Evolutionary conservation across 2,797 vertebrate species (phyloP), one percentile per base, ranked within the genome.

Genomic region (Moxostoma hubbsi): DNA sequence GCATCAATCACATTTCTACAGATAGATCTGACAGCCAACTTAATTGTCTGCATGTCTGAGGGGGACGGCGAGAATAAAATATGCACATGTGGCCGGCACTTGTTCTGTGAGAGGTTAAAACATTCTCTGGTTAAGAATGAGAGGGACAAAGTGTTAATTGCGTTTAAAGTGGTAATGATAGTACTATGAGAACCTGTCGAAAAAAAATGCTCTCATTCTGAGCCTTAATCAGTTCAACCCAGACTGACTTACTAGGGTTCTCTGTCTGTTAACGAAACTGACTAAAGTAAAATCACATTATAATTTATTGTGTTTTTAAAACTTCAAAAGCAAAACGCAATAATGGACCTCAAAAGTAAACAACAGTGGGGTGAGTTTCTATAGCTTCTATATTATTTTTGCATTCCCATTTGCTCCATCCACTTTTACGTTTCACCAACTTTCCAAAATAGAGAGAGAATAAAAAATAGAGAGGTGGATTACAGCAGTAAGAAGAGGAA

Each of bases 11-110:
- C 90, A 92, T 92, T 92, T 92, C 89, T 89, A 92, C 89, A 91
- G 92, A 93, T 92, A 94, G 92, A 94, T 93, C 93, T 92, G 92
- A 94, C 92, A 94, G 93, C 93, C 92, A 92, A 94, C 92, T 94
- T 94, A 94, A 93, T 94, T 94, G 93, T 93, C 92, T 92, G 90
- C 92, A 93, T 90, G 92, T 93, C 92, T 92, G 93, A 93, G 92
- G 92, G 91, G 90, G 92, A 92, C 92, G 90, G 86, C 89, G 88
- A 91, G 90, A 89, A 91, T 89, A 90, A 88, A 89, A 89, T 74
- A 88, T 85, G 72, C 89, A 91, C 90, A 86, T 91, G 91, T 82
- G 88, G 91, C 92, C 87, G 85, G 89, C 90, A 90, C 92, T 93
- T 93, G 91, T 91, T 92, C 92, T 90, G 91, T 88, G 90, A 93